A percentile compares a stretch with the other conserved stretches of the same genome.
These are phyloP conservation scores for Dioctria rufipes DNA, from an alignment of 2,888 invertebrate genomes.

Conservation along the genomic window DNA sequence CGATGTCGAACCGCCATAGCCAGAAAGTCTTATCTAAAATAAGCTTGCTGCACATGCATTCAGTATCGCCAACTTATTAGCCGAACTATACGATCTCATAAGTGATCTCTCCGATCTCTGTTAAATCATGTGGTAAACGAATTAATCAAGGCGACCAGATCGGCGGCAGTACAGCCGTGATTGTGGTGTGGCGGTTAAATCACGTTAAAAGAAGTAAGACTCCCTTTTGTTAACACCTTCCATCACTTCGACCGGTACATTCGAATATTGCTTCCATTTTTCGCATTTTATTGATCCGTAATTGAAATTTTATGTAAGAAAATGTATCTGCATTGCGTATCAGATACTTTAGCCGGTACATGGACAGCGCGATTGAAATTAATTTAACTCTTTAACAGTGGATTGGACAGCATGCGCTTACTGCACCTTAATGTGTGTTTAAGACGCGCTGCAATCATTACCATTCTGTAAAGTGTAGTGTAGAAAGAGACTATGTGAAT, in stretches of 20 bases:
- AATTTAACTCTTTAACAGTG: slow-evolving; percentile 43
- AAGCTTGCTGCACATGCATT: too few species aligned
- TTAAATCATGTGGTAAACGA: not conserved
- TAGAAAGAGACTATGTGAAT: too few species aligned
- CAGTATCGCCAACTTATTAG: too few species aligned
- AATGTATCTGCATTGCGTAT: slow-evolving; percentile 23
- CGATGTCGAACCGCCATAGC: too few species aligned
- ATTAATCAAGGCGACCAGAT: not conserved
- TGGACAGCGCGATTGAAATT: slow-evolving; percentile 42
- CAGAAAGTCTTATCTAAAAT: too few species aligned
- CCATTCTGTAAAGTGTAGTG: not conserved
- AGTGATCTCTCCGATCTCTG: too few species aligned
- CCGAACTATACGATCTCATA: too few species aligned
- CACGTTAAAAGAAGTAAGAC: not conserved
- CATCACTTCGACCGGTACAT: slow-evolving; percentile 17
- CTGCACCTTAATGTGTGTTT: slow-evolving; percentile 30
- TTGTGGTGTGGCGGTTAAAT: too few species aligned
- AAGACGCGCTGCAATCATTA: slow-evolving; percentile 13
- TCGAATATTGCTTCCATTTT: slow-evolving; percentile 41
- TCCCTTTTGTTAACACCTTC: slow-evolving; percentile 33
- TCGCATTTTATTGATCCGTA: slow-evolving; percentile 49
- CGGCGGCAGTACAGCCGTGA: not conserved
- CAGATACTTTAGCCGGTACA: slow-evolving; percentile 38
- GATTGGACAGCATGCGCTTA: slow-evolving; percentile 44
- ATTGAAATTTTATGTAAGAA: slow-evolving; percentile 52